phyloP scores from a whole-genome alignment of 2,888 invertebrate species.

The Spicauda simplicius region DNA sequence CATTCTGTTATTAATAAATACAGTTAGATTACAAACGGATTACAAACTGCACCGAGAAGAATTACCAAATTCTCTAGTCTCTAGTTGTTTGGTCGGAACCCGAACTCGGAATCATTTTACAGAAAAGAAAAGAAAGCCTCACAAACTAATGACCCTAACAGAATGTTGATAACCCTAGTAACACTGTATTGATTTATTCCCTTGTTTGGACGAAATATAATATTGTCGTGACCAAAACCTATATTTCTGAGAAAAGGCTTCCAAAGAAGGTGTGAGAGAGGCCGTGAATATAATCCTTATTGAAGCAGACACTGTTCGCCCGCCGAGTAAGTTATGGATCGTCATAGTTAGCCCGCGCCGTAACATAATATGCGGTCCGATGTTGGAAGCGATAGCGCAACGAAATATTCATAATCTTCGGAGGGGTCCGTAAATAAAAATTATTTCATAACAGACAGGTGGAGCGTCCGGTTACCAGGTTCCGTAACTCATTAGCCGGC shows the following conservation, averaged over 20 bases:
- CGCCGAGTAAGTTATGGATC: conserved; percentile 65
- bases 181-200: conserved; percentile 36
- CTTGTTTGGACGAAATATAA: conserved; percentile 36
- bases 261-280: conserved; percentile 37
- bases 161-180: conserved; percentile 28
- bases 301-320: conserved; percentile 47
- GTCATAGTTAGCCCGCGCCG: conserved; percentile 63
- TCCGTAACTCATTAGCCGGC: conserved; percentile 60
- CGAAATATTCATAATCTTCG: conserved; percentile 77
- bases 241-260: conserved; percentile 38
- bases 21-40: too few relatives aligned
- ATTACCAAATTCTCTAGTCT: background rate
- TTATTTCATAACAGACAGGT: conserved; percentile 79
- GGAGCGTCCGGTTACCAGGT: conserved; percentile 73
- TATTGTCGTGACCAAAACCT: conserved; percentile 36
- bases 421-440: conserved; percentile 79
- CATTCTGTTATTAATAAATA: too few relatives aligned
- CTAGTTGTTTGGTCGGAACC: background rate
- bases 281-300: conserved; percentile 40
- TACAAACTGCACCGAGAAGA: background rate
- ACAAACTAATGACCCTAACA: conserved; percentile 16
- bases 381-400: conserved; percentile 67
- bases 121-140: background rate
- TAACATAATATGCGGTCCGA: conserved; percentile 77
- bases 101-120: background rate